These are phyloP conservation scores for Andricus quercusramuli DNA, from an alignment of 2,888 invertebrate species.

Conservation along the genomic window DNA sequence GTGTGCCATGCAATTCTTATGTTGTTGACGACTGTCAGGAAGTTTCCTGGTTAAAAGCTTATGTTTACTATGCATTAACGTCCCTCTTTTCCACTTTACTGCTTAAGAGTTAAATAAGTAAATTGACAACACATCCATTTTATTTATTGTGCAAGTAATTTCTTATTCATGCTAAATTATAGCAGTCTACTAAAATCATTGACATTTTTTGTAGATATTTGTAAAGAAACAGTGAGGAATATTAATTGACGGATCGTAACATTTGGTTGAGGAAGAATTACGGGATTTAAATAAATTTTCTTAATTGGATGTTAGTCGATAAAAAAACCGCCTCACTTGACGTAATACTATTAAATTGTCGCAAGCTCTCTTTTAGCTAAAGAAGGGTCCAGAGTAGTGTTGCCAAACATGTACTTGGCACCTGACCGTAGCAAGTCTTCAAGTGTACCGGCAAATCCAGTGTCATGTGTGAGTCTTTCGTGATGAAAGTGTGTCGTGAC, in stretches of 20 bases:
- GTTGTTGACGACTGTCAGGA: neutral
- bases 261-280: too few species aligned
- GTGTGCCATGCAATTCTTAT: neutral
- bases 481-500: constrained; percentile 61
- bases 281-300: too few species aligned
- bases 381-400: too few species aligned
- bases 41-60: constrained; percentile 14
- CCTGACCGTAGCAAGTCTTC: neutral
- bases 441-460: constrained; percentile 15
- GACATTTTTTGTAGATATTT: neutral
- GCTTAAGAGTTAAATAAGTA: neutral
- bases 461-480: constrained; percentile 50
- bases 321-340: too few species aligned
- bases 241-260: too few species aligned
- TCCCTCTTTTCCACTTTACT: neutral
- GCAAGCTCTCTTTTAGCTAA: too few species aligned
- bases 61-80: constrained; percentile 5
- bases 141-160: neutral
- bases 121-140: neutral
- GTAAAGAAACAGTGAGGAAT: neutral
- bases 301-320: too few species aligned
- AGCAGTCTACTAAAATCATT: neutral
- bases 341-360: too few species aligned
- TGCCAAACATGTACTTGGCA: too few species aligned
- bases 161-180: neutral